These are phyloP conservation scores for Limnothrissa miodon DNA, from an alignment of 2,113 vertebrate species.

Conservation along the genomic window DNA sequence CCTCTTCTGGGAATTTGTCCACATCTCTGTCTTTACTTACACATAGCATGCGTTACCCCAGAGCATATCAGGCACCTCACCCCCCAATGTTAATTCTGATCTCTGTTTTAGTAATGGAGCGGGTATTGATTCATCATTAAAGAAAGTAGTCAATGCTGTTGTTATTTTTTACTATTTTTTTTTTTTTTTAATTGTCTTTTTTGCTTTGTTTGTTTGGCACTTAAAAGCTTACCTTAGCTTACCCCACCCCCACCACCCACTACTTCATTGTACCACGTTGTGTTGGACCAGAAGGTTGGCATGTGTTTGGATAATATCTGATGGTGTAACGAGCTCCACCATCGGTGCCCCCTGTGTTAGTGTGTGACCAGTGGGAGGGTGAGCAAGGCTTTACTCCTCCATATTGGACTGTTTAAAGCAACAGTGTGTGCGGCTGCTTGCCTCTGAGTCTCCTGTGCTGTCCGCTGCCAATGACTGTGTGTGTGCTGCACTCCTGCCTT, in stretches of 20 bases:
- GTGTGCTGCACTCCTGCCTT: background rate
- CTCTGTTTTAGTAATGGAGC: background rate
- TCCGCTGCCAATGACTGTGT: background rate
- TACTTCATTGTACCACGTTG: background rate
- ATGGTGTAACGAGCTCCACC: background rate
- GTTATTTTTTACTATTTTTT: too few species aligned
- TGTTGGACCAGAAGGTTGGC: background rate
- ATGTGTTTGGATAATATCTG: background rate
- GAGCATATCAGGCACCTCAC: too few species aligned
- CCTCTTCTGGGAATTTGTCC: background rate
- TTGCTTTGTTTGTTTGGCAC: too few species aligned
- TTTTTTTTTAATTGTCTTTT: too few species aligned
- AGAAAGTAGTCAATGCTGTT: background rate
- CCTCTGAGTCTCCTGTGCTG: slow-evolving; percentile 5
- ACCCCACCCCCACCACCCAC: background rate
- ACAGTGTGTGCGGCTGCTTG: slow-evolving; percentile 26
- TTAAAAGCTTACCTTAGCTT: background rate
- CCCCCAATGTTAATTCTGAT: too few species aligned
- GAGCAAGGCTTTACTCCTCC: slow-evolving; percentile 33
- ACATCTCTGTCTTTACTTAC: background rate
- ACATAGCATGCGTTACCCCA: background rate
- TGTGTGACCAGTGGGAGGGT: slow-evolving; percentile 21
- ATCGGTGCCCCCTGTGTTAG: background rate
- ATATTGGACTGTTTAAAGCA: slow-evolving; percentile 36
- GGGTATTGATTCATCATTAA: background rate